phyloP scores from a whole-genome alignment of 2,888 invertebrate species.

The Melinaea menophilus region DNA sequence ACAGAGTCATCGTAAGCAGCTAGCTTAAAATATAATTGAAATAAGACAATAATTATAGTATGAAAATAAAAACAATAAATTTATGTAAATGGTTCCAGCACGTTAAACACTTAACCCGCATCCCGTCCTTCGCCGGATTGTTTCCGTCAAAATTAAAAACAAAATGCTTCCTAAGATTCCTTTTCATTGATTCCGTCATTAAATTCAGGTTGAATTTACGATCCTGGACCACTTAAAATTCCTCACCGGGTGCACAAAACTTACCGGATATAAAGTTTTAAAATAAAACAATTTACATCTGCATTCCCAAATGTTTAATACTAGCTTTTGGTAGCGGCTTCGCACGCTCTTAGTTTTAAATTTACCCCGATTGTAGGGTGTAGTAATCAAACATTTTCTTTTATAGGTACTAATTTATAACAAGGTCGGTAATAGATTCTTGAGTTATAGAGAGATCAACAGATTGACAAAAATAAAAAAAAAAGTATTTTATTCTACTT shows the following conservation, averaged over 20 bases:
- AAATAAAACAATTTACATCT: conserved; percentile 60
- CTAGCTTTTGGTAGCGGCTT: conserved; percentile 7
- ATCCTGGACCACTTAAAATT: conserved; percentile 45
- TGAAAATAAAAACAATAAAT: neutral
- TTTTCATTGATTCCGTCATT: conserved; percentile 36
- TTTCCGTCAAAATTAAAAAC: conserved; percentile 8
- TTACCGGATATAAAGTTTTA: conserved; percentile 62
- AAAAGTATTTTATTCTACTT: too few relatives aligned
- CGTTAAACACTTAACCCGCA: neutral
- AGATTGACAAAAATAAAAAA: too few relatives aligned
- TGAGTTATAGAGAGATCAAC: too few relatives aligned
- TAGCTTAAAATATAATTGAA: too few relatives aligned
- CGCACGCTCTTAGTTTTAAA: too few relatives aligned
- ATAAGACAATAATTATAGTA: too few relatives aligned
- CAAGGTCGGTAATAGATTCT: too few relatives aligned
- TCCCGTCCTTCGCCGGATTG: conserved; percentile 1
- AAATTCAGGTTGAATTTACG: conserved; percentile 41
- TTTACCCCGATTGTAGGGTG: too few relatives aligned
- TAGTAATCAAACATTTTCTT: too few relatives aligned
- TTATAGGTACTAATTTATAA: too few relatives aligned
- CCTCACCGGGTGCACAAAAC: conserved; percentile 53
- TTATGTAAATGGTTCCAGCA: neutral
- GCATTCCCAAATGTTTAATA: conserved; percentile 52
- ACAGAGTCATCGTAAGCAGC: too few relatives aligned
- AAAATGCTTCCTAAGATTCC: conserved; percentile 54